Percentiles rank a stretch among this genome's conserved stretches.
Conservation (phyloP, 1,140 invertebrate genomes). For the Hirudo medicinalis region DNA sequence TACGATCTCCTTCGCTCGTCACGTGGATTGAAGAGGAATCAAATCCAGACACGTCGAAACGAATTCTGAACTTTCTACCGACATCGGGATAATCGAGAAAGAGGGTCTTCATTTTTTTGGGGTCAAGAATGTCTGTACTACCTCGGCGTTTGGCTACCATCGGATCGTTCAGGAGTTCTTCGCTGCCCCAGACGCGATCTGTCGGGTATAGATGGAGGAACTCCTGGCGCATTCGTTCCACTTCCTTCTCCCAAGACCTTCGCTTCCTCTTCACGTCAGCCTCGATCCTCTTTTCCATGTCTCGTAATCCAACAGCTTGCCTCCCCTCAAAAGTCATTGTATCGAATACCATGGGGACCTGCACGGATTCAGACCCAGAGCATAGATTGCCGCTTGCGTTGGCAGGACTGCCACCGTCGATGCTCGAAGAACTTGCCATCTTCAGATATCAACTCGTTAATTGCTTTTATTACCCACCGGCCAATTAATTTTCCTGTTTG, state of each 20-base stretch:
- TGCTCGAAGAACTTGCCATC: constrained; percentile 4
- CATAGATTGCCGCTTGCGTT: neutral
- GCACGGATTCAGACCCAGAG: constrained; percentile 11
- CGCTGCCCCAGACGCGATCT: constrained; percentile 20
- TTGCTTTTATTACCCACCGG: too few relatives aligned
- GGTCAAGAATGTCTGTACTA: constrained; percentile 21
- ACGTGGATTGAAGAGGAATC: constrained; percentile 13
- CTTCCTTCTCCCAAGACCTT: constrained; percentile 21
- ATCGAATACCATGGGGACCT: constrained; percentile 19
- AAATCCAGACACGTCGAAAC: constrained; percentile 20
- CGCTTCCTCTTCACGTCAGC: constrained; percentile 21
- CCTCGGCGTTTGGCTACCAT: constrained; percentile 20
- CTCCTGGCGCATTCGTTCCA: constrained; percentile 22
- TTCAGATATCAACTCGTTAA: neutral
- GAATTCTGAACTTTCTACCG: constrained; percentile 19
- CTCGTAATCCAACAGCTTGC: constrained; percentile 17
- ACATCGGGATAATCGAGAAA: constrained; percentile 22
- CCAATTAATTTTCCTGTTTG: too few relatives aligned
- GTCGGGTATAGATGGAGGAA: constrained; percentile 22
- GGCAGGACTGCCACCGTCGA: neutral
- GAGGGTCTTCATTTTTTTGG: constrained; percentile 22
- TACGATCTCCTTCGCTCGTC: constrained; percentile 18
- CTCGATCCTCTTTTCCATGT: constrained; percentile 22
- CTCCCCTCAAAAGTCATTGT: constrained; percentile 19
- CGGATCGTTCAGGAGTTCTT: constrained; percentile 21